These are phyloP conservation scores for Halcyon senegalensis DNA, from an alignment of 2,113 vertebrate species.

Conservation along the genomic window DNA sequence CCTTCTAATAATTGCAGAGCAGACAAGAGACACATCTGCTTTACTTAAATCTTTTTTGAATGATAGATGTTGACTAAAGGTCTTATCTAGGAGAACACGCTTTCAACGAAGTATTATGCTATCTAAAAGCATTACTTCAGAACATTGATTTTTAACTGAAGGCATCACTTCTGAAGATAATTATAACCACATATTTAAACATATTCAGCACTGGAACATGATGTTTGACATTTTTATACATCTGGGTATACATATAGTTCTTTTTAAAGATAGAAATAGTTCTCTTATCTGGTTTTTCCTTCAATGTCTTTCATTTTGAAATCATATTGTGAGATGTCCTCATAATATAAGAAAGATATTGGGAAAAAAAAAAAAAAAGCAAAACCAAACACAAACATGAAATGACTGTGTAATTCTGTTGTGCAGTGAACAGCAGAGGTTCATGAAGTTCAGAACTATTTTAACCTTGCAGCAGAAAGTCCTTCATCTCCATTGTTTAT, in stretches of 20 bases:
- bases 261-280: neutral
- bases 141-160: neutral
- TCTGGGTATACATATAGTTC: neutral
- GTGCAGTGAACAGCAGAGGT: neutral
- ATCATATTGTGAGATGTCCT: neutral
- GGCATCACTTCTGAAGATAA: neutral
- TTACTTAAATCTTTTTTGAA: neutral
- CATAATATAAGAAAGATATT: neutral
- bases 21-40: neutral
- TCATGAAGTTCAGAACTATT: neutral
- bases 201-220: neutral
- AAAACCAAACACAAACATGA: neutral
- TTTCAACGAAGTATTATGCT: neutral
- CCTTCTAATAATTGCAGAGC: neutral
- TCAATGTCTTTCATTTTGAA: neutral
- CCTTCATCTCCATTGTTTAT: neutral
- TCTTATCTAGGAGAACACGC: neutral
- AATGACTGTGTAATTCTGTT: neutral
- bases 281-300: neutral
- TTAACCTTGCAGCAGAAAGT: neutral
- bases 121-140: neutral
- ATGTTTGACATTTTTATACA: neutral
- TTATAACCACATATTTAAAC: neutral
- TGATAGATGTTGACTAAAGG: neutral
- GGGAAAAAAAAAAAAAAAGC: neutral